Conservation (phyloP, 2,797 vertebrate species). For the Scleropages formosus region DNA sequence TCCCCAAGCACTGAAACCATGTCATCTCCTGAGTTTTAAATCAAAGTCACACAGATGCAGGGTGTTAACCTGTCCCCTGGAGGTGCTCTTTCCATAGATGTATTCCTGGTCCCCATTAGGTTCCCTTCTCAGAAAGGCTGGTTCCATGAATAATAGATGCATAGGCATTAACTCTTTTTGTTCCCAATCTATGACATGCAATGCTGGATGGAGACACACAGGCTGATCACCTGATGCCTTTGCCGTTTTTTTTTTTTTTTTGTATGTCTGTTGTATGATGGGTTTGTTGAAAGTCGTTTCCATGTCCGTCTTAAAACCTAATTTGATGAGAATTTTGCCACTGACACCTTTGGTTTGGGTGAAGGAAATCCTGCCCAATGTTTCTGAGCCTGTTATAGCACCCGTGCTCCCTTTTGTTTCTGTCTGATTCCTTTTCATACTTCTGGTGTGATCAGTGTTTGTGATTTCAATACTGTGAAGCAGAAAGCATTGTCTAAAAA, state of each 20-base stretch:
- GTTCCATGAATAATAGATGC: slow-evolving; percentile 59
- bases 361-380: too few species aligned
- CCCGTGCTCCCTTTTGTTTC: too few species aligned
- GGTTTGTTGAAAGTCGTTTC: not conserved
- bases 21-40: slow-evolving; percentile 43
- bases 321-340: too few species aligned
- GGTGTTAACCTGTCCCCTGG: slow-evolving; percentile 48
- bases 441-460: too few species aligned
- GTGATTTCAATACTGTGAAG: too few species aligned
- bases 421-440: too few species aligned
- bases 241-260: not conserved
- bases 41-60: slow-evolving; percentile 5
- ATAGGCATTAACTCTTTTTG: slow-evolving; percentile 21
- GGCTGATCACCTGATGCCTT: not conserved
- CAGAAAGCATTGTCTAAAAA: too few species aligned
- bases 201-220: not conserved
- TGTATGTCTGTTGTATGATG: not conserved
- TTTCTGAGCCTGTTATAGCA: too few species aligned
- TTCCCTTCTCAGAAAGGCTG: slow-evolving; percentile 40
- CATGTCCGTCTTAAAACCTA: too few species aligned
- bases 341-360: too few species aligned
- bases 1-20: slow-evolving; percentile 51
- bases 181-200: not conserved
- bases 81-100: slow-evolving; percentile 58
- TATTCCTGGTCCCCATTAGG: slow-evolving; percentile 59